Evolutionary conservation across 1,140 invertebrate species (phyloP).

Genomic region (Conus betulinus): DNA sequence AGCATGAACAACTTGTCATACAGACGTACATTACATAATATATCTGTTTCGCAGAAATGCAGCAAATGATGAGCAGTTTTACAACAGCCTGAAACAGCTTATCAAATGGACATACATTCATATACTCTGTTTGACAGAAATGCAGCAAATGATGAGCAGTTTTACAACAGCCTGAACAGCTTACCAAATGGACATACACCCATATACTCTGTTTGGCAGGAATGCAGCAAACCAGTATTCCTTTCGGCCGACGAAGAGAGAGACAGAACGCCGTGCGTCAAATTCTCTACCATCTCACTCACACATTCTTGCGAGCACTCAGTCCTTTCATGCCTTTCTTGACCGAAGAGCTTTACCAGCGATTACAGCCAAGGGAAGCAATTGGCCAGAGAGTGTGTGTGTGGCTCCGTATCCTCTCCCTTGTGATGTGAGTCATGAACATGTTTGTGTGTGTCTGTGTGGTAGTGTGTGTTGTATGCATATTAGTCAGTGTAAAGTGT

Average conservation of each 20-base stretch:
- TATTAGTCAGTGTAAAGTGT: background rate
- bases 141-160: too few species aligned
- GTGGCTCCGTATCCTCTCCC: conserved; percentile 61
- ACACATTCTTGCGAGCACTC: conserved; percentile 59
- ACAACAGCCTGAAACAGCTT: too few species aligned
- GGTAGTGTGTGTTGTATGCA: conserved; percentile 2
- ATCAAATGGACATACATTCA: too few species aligned
- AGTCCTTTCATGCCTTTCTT: conserved; percentile 73
- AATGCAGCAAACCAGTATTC: conserved; percentile 78
- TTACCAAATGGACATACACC: too few species aligned
- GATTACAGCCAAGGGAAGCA: conserved; percentile 47
- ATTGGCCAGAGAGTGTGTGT: conserved; percentile 58
- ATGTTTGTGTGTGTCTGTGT: background rate
- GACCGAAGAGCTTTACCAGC: conserved; percentile 71
- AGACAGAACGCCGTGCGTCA: conserved; percentile 76
- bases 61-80: too few species aligned
- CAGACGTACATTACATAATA: too few species aligned
- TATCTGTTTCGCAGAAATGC: too few species aligned
- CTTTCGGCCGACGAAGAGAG: conserved; percentile 75
- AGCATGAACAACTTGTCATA: too few species aligned
- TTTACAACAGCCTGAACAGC: too few species aligned
- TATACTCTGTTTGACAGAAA: too few species aligned
- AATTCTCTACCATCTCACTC: conserved; percentile 58
- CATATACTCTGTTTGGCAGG: conserved; percentile 28
- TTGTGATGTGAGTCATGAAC: conserved; percentile 49